Evolutionary conservation across 2,888 invertebrate genomes (phyloP).

Genomic region (Balanococcus diminutus): DNA sequence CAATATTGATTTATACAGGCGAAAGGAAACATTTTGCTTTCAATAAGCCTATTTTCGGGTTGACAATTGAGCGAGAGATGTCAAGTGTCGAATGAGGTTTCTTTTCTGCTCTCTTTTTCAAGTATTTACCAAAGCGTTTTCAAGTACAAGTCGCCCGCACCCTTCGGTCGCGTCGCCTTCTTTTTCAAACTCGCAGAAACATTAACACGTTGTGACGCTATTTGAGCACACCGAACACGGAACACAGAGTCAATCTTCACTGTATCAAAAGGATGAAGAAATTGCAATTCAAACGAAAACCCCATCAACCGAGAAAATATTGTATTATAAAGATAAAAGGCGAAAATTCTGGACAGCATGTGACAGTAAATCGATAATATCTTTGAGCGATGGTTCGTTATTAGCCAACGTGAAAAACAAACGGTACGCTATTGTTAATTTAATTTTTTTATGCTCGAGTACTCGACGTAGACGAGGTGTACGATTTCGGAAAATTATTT

Average conservation of each 20-base stretch:
- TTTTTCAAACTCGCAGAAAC: not conserved
- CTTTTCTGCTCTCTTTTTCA: conserved; percentile 5
- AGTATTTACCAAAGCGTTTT: not conserved
- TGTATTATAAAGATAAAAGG: not conserved
- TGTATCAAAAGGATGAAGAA: not conserved
- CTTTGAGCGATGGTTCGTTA: not conserved
- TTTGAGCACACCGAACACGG: not conserved
- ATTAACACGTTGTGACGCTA: not conserved
- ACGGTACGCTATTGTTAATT: not conserved
- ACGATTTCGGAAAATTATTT: not conserved
- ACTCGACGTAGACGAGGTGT: too few species aligned
- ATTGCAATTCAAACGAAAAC: not conserved
- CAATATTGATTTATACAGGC: conserved; percentile 20
- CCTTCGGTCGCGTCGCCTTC: not conserved
- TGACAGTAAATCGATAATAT: conserved; percentile 15
- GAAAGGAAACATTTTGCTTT: not conserved
- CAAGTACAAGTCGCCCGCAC: not conserved
- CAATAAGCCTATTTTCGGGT: not conserved
- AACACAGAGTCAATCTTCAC: not conserved
- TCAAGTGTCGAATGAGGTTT: conserved; percentile 23
- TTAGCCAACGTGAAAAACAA: not conserved
- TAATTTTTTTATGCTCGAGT: not conserved
- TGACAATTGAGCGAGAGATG: conserved; percentile 19
- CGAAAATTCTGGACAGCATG: not conserved
- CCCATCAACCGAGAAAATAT: not conserved